These are phyloP conservation scores for Myotis lucifugus DNA, from an alignment of 2,113 vertebrate genomes.

Conservation along the genomic window DNA sequence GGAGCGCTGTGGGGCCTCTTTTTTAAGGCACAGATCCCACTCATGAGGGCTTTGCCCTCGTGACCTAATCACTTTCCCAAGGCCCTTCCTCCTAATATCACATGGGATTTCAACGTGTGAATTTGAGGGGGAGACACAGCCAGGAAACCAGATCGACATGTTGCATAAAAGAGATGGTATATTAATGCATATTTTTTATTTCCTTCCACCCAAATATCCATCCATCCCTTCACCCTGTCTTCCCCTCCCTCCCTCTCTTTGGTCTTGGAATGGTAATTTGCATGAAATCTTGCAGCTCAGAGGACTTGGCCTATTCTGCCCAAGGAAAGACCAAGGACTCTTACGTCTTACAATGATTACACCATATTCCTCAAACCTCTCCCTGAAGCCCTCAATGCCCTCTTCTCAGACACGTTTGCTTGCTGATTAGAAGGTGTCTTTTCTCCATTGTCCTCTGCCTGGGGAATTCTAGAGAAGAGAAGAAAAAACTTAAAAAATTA, in stretches of 20 bases:
- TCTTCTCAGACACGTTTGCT: not conserved
- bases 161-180: not conserved
- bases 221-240: not conserved
- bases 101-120: not conserved
- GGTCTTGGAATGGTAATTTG: not conserved
- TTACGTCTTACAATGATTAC: not conserved
- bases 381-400: too few species aligned
- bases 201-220: not conserved
- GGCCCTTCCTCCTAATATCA: not conserved
- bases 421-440: not conserved
- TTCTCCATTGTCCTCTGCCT: not conserved
- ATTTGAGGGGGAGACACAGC: not conserved
- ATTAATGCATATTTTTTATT: not conserved
- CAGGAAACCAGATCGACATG: not conserved
- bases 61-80: not conserved
- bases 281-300: not conserved
- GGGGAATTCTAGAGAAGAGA: constrained; percentile 26
- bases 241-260: not conserved
- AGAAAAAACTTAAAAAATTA: not conserved
- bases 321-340: not conserved
- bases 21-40: not conserved
- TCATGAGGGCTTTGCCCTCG: not conserved
- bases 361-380: not conserved
- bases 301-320: not conserved
- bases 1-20: not conserved